These are phyloP conservation scores for Drosophila rubida DNA, from an alignment of 2,888 invertebrate genomes.

Conservation along the genomic window DNA sequence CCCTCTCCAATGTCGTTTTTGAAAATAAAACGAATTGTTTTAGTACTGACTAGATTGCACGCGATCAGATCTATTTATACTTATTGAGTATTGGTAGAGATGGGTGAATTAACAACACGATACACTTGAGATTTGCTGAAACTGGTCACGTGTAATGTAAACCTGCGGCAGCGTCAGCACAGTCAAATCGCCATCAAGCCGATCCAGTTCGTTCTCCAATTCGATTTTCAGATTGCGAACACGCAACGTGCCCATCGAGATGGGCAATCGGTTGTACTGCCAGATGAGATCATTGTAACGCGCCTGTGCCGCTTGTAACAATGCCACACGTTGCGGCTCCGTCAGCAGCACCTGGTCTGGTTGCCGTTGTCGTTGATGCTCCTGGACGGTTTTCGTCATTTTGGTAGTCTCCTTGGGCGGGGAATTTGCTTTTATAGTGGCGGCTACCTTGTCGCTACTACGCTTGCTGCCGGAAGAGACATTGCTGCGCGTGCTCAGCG, in stretches of 20 bases:
- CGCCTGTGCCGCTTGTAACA: slow-evolving; percentile 32
- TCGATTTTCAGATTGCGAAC: slow-evolving; percentile 59
- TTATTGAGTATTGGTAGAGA: background rate
- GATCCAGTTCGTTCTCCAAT: slow-evolving; percentile 59
- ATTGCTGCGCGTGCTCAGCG: slow-evolving; percentile 42
- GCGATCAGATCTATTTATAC: background rate
- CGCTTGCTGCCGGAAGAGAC: slow-evolving; percentile 9
- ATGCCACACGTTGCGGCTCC: slow-evolving; percentile 37
- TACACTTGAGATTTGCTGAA: slow-evolving; percentile 43
- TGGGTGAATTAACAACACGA: slow-evolving; percentile 23
- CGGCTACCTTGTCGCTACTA: background rate
- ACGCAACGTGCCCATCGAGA: slow-evolving; percentile 59
- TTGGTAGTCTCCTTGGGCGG: background rate
- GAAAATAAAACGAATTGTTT: too few relatives aligned
- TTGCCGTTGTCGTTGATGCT: background rate
- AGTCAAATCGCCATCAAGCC: slow-evolving; percentile 51
- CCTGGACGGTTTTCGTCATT: background rate
- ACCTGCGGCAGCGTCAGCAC: slow-evolving; percentile 39
- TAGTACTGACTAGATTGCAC: background rate
- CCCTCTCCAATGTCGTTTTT: too few relatives aligned
- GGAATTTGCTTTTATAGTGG: background rate
- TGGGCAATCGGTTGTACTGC: slow-evolving; percentile 63
- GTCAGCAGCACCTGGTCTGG: slow-evolving; percentile 26
- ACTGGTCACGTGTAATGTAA: slow-evolving; percentile 38
- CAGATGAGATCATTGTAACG: slow-evolving; percentile 46